Base-by-base conservation (phyloP, 2,888 invertebrate species). In the Alloplasta piceator region DNA sequence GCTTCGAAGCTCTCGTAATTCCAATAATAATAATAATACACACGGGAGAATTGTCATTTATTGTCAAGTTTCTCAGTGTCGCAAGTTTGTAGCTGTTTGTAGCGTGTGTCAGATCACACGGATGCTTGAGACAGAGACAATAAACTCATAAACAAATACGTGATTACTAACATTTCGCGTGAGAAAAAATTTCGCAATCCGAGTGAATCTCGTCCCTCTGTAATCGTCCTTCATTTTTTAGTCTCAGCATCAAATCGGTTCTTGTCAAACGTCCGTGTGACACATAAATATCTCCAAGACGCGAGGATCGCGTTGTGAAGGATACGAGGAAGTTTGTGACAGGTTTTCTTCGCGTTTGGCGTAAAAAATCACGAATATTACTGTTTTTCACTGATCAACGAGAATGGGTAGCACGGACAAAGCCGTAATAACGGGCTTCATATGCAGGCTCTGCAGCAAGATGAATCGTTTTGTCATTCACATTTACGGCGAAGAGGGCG, bases 381-480 rank as follows among this genome's bases (percentile, higher is more conserved):
- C 12, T 9, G 43, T 43, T 43, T 14, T 12, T 52, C 14, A 55
- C 72, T 61, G 64, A 63, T 58, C 73, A 61, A 12, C 61, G 60
- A 46, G 26, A 92, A 87, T 88, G 97, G 97, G 97, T 63, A 97
- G 97, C 90, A 95, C 96, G 87, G 96, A 96, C 87, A 95, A 95
- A 93, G 97, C 96, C 70, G 94, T 96, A 86, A 94, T 97, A 89
- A 96, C 96, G 68, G 97, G 97, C 85, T 97, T 96, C 93, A 95
- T 97, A 89, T 97, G 97, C 93, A 95, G 97, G 89, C 94, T 97
- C 81, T 97, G 97, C 92, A 97, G 97, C 43, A 96, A 96, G 94
- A 96, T 96, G 95, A 97, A 97, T 92, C 94, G 95, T 90, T 95
- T 95, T 88, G 97, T 97, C 73, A 95, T 97, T 86, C 97, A 97